Evolutionary conservation across 2,797 vertebrate species (phyloP).

Genomic region (Aplochiton taeniatus): DNA sequence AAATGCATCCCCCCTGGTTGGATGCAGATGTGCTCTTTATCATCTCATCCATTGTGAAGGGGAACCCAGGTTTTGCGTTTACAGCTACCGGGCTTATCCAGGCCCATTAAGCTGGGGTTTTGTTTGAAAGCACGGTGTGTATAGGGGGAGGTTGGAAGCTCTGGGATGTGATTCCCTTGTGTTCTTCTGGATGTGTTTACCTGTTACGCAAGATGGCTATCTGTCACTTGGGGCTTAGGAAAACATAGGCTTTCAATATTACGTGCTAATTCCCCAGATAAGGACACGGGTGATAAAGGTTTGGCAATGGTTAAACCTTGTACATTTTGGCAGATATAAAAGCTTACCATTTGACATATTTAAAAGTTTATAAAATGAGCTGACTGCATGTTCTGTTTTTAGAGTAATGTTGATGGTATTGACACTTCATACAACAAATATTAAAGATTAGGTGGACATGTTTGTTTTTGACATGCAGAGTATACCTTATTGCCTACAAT

Average conservation of each 20-base stretch:
- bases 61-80: conserved; percentile 67
- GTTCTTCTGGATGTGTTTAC: conserved; percentile 36
- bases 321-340: no score
- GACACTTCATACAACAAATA: no score
- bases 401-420: no score
- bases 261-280: conserved; percentile 32
- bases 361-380: no score
- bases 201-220: conserved; percentile 31
- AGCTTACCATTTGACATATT: no score
- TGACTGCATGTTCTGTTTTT: no score
- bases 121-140: conserved; percentile 46
- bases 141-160: conserved; percentile 21
- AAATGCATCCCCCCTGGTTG: neutral
- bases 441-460: no score
- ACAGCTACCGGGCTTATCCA: conserved; percentile 64
- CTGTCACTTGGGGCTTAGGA: conserved; percentile 13
- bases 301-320: conserved; percentile 16
- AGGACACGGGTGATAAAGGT: conserved; percentile 15
- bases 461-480: no score
- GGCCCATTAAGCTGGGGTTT: conserved; percentile 51
- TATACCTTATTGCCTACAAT: no score
- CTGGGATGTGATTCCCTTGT: conserved; percentile 32
- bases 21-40: conserved; percentile 63
- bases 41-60: conserved; percentile 69
- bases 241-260: conserved; percentile 13